Base-by-base conservation (phyloP, 2,888 invertebrate species). In the Synanthedon andrenaeformis region DNA sequence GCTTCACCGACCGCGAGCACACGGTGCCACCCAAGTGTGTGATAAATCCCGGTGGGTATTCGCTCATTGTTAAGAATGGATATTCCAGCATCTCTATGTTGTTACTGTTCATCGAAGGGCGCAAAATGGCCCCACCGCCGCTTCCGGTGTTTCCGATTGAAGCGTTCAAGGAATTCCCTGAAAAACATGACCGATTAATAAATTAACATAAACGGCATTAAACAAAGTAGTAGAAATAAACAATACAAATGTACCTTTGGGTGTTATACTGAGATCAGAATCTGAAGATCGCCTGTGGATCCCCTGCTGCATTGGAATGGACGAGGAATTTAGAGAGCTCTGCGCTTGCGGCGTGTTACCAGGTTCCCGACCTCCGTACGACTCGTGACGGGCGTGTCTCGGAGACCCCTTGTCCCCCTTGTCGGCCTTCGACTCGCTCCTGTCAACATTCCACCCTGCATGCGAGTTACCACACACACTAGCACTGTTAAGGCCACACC, bases 1-100 rank as follows among this genome's bases (percentile, higher is more conserved):
- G 66, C 61, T 86, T 79, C 58, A 83, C 86, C 0, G 84, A 84
- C 0, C 87, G 76, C 0, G 86, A 82, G 67, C 85, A 85, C 1
- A 87, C 86, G 0, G 83, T 83, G 49, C 87, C 87, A 0, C 96
- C 98, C 62, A 98, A 90, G 74, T 96, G 95, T 14, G 94, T 89
- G 62, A 98, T 92, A 69, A 98, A 96, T 11, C 96, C 96, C 0
- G 92, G 88, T 5, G 98, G 97, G 78, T 95, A 97, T 65, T 94
- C 94, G 0, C 93, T 91, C 90, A 98, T 93, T 0, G 98, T 98
- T 53, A 99, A 89, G 76, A 99, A 98, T 0, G 98, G 98, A 79
- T 97, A 98, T 72, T 98, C 98, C 73, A 97, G 80, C 92, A 97
- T 93, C 59, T 97, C 96, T 65, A 96, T 87, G 68, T 92, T 92